A percentile compares a stretch with the other conserved stretches of the same genome.
Evolutionary conservation across 92 coral and sea anemone genomes (phyloP).

Genomic region (Porites lobata): DNA sequence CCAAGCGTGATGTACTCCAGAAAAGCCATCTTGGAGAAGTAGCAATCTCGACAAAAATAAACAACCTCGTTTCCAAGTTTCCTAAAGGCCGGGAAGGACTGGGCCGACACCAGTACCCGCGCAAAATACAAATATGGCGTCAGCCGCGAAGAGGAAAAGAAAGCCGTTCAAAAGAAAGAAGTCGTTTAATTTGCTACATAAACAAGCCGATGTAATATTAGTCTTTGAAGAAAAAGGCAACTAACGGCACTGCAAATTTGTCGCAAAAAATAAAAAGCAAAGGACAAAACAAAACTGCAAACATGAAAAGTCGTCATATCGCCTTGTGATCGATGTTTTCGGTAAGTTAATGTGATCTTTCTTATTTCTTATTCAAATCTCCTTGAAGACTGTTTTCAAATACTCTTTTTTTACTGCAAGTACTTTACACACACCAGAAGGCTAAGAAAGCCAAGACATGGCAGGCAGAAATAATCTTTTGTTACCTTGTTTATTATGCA

Average conservation of each 20-base stretch:
- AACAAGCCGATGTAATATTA: no score
- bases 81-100: neutral
- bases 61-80: neutral
- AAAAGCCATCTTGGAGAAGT: neutral
- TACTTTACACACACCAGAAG: conserved; percentile 82
- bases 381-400: neutral
- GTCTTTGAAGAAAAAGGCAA: no score
- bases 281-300: no score
- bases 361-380: neutral
- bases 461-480: conserved; percentile 52
- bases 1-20: conserved; percentile 11
- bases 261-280: no score
- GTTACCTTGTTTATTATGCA: neutral
- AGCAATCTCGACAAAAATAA: neutral
- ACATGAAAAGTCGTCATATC: no score
- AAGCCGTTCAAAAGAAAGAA: neutral
- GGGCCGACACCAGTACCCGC: conserved; percentile 1
- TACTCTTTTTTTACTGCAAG: conserved; percentile 28
- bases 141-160: neutral
- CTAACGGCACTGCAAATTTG: no score
- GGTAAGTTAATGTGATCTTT: neutral
- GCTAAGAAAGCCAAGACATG: conserved; percentile 78
- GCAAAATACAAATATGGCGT: conserved; percentile 29
- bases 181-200: neutral
- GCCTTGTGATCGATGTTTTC: no score